phyloP scores from a whole-genome alignment of 2,888 invertebrate species.

The Metellina segmentata region DNA sequence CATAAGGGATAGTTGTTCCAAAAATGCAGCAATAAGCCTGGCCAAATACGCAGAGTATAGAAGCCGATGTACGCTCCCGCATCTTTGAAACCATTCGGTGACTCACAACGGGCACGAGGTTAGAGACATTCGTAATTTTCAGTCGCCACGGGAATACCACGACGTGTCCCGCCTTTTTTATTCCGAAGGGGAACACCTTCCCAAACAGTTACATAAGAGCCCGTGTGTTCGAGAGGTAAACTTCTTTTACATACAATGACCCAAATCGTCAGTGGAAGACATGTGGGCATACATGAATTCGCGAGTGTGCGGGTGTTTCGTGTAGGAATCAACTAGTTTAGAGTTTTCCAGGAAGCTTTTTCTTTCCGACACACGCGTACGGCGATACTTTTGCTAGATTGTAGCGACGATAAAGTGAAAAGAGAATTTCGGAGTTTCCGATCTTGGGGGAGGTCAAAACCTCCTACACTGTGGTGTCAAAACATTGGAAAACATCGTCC shows the following conservation, averaged over 20 bases:
- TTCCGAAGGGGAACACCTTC: neutral
- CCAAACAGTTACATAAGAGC: slow-evolving; percentile 4
- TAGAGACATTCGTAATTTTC: neutral
- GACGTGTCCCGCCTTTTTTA: neutral
- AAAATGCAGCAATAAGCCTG: too few relatives aligned
- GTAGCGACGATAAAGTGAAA: too few relatives aligned
- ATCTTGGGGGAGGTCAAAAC: too few relatives aligned
- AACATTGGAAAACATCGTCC: too few relatives aligned
- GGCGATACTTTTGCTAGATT: neutral
- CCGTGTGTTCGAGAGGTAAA: slow-evolving; percentile 9
- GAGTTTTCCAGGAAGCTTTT: neutral
- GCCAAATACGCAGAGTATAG: too few relatives aligned
- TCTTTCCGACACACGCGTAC: neutral
- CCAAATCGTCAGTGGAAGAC: slow-evolving; percentile 13
- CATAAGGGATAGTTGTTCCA: too few relatives aligned
- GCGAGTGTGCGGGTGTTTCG: slow-evolving; percentile 50
- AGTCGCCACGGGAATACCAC: neutral
- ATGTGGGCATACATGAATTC: slow-evolving; percentile 25
- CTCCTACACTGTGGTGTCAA: too few relatives aligned
- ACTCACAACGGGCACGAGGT: slow-evolving; percentile 48
- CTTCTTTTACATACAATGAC: slow-evolving; percentile 56
- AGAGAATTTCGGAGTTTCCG: too few relatives aligned
- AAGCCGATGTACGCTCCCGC: neutral
- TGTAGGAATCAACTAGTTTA: slow-evolving; percentile 48
- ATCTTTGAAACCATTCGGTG: neutral